A percentile compares a stretch with the other conserved stretches of the same genome.
Conservation (phyloP, 2,797 vertebrate genomes). For the Tragopan temminckii region DNA sequence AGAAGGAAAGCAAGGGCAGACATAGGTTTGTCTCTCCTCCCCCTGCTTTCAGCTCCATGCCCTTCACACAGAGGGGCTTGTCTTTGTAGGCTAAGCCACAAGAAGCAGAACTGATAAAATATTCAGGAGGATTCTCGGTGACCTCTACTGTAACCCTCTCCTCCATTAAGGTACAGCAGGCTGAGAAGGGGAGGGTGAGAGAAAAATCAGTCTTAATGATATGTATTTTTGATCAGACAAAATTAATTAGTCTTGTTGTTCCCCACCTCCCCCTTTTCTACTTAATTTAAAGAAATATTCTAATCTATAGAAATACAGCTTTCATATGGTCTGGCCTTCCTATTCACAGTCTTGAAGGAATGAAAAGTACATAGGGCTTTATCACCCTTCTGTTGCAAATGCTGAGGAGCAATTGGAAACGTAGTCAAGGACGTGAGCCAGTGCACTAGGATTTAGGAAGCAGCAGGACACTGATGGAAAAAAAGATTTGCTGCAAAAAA, state of each 20-base stretch:
- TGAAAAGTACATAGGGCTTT: neutral
- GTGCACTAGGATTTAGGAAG: neutral
- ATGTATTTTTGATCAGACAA: conserved; percentile 7
- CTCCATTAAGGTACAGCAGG: neutral
- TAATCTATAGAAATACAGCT: neutral
- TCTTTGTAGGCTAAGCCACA: conserved; percentile 51
- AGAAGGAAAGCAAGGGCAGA: neutral
- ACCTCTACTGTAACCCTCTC: conserved; percentile 27
- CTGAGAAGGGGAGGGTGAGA: neutral
- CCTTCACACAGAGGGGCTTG: conserved; percentile 53
- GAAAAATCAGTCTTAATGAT: neutral
- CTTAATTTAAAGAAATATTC: neutral
- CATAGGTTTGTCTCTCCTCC: neutral
- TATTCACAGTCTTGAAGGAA: neutral
- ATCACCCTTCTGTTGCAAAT: neutral
- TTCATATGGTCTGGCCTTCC: neutral
- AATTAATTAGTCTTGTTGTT: neutral
- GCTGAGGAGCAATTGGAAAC: neutral
- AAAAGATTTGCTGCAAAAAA: neutral
- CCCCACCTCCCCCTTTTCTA: no score
- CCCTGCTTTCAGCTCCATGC: neutral
- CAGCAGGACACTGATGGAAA: neutral
- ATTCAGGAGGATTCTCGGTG: conserved; percentile 66
- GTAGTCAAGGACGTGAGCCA: neutral
- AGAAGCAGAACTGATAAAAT: conserved; percentile 69